Base-by-base conservation (phyloP, 2,797 vertebrate species). In the Acridotheres tristis region DNA sequence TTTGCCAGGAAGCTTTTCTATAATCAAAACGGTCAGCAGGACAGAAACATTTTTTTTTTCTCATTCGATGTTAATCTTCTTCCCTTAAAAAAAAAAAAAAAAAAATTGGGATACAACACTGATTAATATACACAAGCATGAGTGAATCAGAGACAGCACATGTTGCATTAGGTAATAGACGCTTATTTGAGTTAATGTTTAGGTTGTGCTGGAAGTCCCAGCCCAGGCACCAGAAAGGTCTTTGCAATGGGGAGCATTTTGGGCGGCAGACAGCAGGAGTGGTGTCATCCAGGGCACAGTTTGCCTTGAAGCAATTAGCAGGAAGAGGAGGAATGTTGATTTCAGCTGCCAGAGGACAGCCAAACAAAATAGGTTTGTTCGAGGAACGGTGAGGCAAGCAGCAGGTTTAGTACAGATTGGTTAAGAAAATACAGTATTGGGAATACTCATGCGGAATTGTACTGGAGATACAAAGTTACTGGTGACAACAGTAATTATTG, bases 291-390 rank as follows among this genome's bases (percentile, higher is more conserved):
- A 88, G 97, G 96, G 97, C 96, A 94, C 96, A 90, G 94, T 93
- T 97, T 97, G 94, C 82, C 94, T 92, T 78, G 78, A 96, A 97
- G 97, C 97, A 98, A 97, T 98, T 98, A 98, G 97, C 97, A 97
- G 93, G 93, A 96, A 96, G 95, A 93, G 1, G 93, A 97, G 97
- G 90, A 98, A 97, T 96, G 95, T 96, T 97, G 97, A 96, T 91
- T 98, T 95, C 27, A 65, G 51, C 95, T 97, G 97, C 97, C 86
- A 82, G 97, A 98, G 97, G 96, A 97, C 94, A 97, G 95, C 93
- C 96, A 97, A 95, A 40, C 68, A 75, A 92, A 98, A 96, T 96
- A 96, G 97, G 95, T 97, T 95, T 97, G 87, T 94, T 93, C 36
- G 22, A 78, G 47, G 47, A 53, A 36, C 15, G 32, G 47, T 55